Evolutionary conservation across 2,888 invertebrate species (phyloP), one percentile per base, ranked within the genome.

Genomic region (Cantharis rufa): DNA sequence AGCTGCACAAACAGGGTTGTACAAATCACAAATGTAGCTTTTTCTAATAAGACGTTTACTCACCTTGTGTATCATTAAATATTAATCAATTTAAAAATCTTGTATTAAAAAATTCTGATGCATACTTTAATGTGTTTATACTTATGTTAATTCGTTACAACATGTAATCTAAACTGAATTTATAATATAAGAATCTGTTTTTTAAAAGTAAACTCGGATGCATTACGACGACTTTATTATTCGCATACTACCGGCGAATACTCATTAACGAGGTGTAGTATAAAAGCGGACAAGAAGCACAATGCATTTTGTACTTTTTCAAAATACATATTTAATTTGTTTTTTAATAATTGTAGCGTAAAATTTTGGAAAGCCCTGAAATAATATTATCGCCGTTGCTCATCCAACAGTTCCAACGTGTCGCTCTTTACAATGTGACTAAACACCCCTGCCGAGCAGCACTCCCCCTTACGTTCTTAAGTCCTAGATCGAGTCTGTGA

Each of bases 401-500:
- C 78, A 77, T 77, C 78, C 78, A 78, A 80, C 77, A 78, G 78
- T 79, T 80, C 72, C 62, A 78, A 77, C 75, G 79, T 80, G 79
- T 80, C 79, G 78, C 73, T 78, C 77, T 79, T 80, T 81, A 80
- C 79, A 80, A 80, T 78, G 79, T 79, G 77, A 78, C 78, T 81
- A 80, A 78, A 81, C 79, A 80, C 80, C 81, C 80, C 80, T 81
- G 78, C 77, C 74, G 81, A 71, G 78, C 24, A 77, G 28, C 64
- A 74, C 78, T 76, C 80, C 80, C 78, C 69, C 70, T 70, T 72
- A 74, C 70, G 78, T 78, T 73, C 62, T 68, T 13, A 62, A 76
- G 71, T 71, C 74, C 76, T 76, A 75, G 72, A 64, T 71, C 74
- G 77, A 75, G 79, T 75, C 75, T 79, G 76, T 80, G 81, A 81